Evolutionary conservation across 2,888 invertebrate species (phyloP).

Genomic region (Nymphalis polychloros): DNA sequence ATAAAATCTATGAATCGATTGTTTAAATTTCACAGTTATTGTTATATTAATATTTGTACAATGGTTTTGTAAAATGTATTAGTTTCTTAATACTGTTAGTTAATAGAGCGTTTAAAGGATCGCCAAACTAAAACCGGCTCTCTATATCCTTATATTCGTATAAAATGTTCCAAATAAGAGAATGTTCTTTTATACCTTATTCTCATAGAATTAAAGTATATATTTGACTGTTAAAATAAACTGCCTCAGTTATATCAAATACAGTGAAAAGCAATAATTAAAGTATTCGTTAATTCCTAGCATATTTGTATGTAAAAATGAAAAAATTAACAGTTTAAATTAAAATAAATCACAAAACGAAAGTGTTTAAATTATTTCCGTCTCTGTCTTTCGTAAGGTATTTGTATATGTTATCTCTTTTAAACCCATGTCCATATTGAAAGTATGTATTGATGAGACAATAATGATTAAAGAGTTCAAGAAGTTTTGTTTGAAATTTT

Average conservation of each 20-base stretch:
- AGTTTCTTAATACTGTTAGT: not conserved
- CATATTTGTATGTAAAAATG: conserved; percentile 8
- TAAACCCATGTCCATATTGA: not conserved
- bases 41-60: no score
- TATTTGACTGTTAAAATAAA: conserved; percentile 5
- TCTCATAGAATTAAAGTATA: not conserved
- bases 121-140: conserved; percentile 10
- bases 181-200: conserved; percentile 6
- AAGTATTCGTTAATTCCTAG: conserved; percentile 6
- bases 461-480: not conserved
- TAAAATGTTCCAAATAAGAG: conserved; percentile 2
- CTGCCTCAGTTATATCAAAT: conserved; percentile 11
- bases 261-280: conserved; percentile 9
- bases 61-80: no score
- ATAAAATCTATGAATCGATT: no score
- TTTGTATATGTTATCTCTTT: not conserved
- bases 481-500: not conserved
- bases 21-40: no score
- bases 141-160: not conserved
- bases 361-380: conserved; percentile 12
- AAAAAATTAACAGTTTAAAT: conserved; percentile 3
- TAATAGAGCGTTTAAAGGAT: not conserved
- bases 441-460: not conserved
- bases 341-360: conserved; percentile 9
- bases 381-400: not conserved